A percentile compares a stretch with the other conserved stretches of the same genome.
Evolutionary conservation across 2,113 vertebrate genomes (phyloP).

Genomic region (Apodemus speciosus): DNA sequence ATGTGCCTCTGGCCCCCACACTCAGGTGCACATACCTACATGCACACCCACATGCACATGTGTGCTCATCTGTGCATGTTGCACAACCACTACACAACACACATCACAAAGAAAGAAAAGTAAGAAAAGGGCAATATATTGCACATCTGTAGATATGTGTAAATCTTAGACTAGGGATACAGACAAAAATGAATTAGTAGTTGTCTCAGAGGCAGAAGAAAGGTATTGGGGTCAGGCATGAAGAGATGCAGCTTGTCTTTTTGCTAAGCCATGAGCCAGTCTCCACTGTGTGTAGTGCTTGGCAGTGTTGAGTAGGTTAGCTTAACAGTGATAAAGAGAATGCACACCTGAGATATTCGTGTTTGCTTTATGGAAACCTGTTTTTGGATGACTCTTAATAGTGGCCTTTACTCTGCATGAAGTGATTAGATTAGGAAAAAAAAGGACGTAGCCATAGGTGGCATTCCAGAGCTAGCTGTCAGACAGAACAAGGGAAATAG

Average conservation of each 20-base stretch:
- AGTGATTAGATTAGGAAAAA: constrained; percentile 32
- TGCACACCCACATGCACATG: neutral
- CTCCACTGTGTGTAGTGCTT: neutral
- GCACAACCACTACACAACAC: neutral
- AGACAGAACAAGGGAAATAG: neutral
- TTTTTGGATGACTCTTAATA: constrained; percentile 31
- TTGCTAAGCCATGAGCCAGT: neutral
- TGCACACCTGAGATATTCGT: neutral
- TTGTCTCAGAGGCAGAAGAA: neutral
- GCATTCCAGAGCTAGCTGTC: neutral
- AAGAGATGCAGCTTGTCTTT: neutral
- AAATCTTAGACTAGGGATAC: neutral
- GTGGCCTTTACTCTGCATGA: constrained; percentile 23
- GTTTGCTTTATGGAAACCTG: neutral
- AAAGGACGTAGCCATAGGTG: neutral
- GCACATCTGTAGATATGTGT: constrained; percentile 36
- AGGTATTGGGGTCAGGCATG: neutral
- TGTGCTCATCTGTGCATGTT: neutral
- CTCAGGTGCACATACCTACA: neutral
- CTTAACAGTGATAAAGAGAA: neutral
- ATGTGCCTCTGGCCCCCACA: neutral
- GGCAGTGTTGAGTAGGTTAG: neutral
- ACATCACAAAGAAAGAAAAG: neutral
- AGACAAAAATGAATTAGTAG: neutral
- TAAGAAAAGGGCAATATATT: constrained; percentile 37